phyloP scores from a whole-genome alignment of 2,113 vertebrate genomes.

The Tricholaema leucomelas region DNA sequence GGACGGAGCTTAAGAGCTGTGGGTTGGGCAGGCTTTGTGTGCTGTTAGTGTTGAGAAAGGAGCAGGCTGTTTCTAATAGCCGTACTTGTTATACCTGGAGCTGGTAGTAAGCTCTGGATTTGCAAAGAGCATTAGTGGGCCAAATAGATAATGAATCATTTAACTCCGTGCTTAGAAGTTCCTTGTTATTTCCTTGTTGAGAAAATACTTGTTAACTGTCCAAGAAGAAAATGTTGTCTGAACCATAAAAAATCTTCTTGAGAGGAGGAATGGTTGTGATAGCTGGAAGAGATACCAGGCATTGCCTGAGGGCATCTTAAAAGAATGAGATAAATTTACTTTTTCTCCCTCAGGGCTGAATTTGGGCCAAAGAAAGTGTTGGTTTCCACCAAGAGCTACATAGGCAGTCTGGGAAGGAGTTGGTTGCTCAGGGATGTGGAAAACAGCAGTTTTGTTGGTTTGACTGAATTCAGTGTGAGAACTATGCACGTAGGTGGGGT shows the following conservation, averaged over 20 bases:
- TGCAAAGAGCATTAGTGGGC: not conserved
- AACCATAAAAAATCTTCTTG: not conserved
- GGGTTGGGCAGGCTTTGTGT: fast-evolving
- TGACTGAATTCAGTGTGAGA: not conserved
- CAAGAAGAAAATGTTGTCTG: not conserved
- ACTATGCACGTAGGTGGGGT: not conserved
- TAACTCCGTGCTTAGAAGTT: not conserved
- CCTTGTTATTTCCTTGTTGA: not conserved
- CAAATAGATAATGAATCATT: no score
- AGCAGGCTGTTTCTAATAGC: not conserved
- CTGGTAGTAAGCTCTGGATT: not conserved
- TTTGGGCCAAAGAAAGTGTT: not conserved
- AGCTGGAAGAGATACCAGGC: not conserved
- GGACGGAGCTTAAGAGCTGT: not conserved
- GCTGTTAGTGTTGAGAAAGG: not conserved
- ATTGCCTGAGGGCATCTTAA: not conserved
- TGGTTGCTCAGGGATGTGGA: not conserved
- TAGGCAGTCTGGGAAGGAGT: not conserved
- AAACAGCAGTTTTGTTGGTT: not conserved
- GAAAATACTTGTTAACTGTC: not conserved
- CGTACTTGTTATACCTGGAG: not conserved
- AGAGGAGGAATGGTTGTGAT: not conserved
- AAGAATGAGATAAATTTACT: not conserved
- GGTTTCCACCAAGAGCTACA: not conserved
- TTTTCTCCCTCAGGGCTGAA: not conserved